phyloP scores from a whole-genome alignment of 2,113 vertebrate species.

The Otus sunia region DNA sequence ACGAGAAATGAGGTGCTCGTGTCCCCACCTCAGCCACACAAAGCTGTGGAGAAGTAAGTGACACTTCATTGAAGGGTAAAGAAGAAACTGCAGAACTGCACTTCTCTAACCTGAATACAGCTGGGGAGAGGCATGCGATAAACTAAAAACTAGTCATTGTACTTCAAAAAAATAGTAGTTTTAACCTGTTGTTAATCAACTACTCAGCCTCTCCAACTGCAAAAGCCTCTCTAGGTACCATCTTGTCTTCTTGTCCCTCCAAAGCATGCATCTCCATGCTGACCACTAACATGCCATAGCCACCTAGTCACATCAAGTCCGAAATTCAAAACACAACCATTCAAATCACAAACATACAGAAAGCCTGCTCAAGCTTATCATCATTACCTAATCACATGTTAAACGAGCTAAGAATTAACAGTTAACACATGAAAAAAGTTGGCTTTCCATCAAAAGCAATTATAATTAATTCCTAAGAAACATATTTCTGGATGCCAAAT shows the following conservation, averaged over 20 bases:
- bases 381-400: slow-evolving; percentile 63
- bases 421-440: slow-evolving; percentile 68
- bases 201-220: not conserved
- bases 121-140: not conserved
- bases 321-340: not conserved
- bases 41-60: not conserved
- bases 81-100: not conserved
- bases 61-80: not conserved
- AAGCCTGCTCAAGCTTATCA: slow-evolving; percentile 38
- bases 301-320: not conserved
- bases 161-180: not conserved
- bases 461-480: slow-evolving; percentile 78
- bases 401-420: slow-evolving; percentile 66
- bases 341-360: slow-evolving; percentile 1
- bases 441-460: slow-evolving; percentile 75
- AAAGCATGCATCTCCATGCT: accelerated
- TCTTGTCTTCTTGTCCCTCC: not conserved
- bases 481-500: slow-evolving; percentile 66
- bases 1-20: accelerated
- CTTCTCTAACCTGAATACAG: not conserved
- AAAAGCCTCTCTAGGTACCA: not conserved
- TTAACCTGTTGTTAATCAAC: not conserved
- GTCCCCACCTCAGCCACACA: accelerated
- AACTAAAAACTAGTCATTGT: not conserved
- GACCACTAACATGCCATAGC: not conserved